Percentiles rank a stretch among this genome's conserved stretches.
These are phyloP conservation scores for Drosophila ogumai DNA, from an alignment of 1,140 invertebrate species.

Conservation along the genomic window DNA sequence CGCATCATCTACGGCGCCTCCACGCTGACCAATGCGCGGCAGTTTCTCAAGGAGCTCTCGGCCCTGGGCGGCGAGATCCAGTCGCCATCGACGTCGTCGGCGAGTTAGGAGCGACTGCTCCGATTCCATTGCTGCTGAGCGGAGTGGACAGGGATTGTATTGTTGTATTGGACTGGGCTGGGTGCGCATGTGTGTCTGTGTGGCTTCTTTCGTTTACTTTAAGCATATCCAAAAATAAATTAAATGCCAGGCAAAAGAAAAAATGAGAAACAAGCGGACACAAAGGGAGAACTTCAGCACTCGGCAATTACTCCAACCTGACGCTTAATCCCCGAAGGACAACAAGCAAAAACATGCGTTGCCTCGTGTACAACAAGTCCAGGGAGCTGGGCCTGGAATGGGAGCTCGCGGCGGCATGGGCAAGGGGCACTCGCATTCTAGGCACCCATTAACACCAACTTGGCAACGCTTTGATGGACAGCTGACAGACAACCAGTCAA, in stretches of 20 bases:
- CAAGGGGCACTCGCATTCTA: conserved; percentile 65
- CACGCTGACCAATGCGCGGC: conserved; percentile 95
- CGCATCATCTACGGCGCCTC: conserved; percentile 97
- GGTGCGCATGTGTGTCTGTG: conserved; percentile 35
- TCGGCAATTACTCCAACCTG: conserved; percentile 77
- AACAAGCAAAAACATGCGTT: conserved; percentile 81
- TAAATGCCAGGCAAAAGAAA: conserved; percentile 70
- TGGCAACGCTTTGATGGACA: conserved; percentile 81
- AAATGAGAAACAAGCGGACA: conserved; percentile 15
- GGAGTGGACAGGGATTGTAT: conserved; percentile 24
- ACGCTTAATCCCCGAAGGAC: conserved; percentile 81
- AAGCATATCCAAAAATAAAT: conserved; percentile 83
- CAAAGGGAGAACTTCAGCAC: conserved; percentile 32
- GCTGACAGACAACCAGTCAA: conserved; percentile 79
- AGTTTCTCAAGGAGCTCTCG: conserved; percentile 96
- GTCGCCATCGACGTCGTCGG: conserved; percentile 54
- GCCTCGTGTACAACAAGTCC: conserved; percentile 69
- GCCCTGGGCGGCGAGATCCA: conserved; percentile 90
- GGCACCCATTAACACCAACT: conserved; percentile 81
- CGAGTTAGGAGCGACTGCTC: conserved; percentile 74
- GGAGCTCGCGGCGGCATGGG: conserved; percentile 10
- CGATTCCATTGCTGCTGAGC: conserved; percentile 68
- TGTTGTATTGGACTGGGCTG: conserved; percentile 11
- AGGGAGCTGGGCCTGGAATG: conserved; percentile 27
- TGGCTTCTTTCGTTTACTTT: conserved; percentile 69